A percentile compares a stretch with the other conserved stretches of the same genome.
These are phyloP conservation scores for Dicycla oo DNA, from an alignment of 2,888 invertebrate genomes.

Conservation along the genomic window DNA sequence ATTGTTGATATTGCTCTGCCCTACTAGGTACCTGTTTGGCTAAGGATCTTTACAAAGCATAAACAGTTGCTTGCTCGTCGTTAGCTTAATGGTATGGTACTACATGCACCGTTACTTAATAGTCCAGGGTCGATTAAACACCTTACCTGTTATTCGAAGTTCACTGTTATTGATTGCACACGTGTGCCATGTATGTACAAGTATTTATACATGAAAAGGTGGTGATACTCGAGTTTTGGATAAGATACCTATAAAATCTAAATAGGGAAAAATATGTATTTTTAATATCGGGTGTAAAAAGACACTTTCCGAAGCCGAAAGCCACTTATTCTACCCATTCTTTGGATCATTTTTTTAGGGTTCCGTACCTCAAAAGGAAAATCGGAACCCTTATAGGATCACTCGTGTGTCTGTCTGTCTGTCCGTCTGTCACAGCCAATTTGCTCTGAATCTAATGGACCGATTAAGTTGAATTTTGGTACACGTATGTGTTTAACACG, in stretches of 20 bases:
- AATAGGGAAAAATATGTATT: neutral
- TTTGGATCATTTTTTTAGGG: too few relatives aligned
- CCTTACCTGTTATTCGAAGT: slow-evolving; percentile 37
- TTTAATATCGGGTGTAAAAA: too few relatives aligned
- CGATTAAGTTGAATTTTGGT: too few relatives aligned
- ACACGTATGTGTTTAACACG: too few relatives aligned
- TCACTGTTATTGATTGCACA: slow-evolving; percentile 29
- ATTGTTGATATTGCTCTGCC: slow-evolving; percentile 16
- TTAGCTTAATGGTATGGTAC: slow-evolving; percentile 16
- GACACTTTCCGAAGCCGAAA: too few relatives aligned
- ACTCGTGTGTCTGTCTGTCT: too few relatives aligned
- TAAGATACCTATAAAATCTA: neutral
- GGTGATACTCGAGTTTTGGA: too few relatives aligned
- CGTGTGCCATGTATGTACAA: neutral
- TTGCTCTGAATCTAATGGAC: too few relatives aligned
- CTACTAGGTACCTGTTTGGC: slow-evolving; percentile 4
- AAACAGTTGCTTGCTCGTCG: slow-evolving; percentile 20
- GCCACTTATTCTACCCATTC: too few relatives aligned
- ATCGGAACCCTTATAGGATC: too few relatives aligned
- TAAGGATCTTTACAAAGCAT: slow-evolving; percentile 16
- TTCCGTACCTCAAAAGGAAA: too few relatives aligned
- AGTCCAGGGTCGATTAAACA: slow-evolving; percentile 37
- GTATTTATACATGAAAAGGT: neutral
- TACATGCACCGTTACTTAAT: slow-evolving; percentile 33
- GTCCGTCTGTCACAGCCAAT: too few relatives aligned